A percentile compares a stretch with the other conserved stretches of the same genome.
Conservation (phyloP, 2,113 vertebrate genomes). For the Brachypodius melanocephalos region DNA sequence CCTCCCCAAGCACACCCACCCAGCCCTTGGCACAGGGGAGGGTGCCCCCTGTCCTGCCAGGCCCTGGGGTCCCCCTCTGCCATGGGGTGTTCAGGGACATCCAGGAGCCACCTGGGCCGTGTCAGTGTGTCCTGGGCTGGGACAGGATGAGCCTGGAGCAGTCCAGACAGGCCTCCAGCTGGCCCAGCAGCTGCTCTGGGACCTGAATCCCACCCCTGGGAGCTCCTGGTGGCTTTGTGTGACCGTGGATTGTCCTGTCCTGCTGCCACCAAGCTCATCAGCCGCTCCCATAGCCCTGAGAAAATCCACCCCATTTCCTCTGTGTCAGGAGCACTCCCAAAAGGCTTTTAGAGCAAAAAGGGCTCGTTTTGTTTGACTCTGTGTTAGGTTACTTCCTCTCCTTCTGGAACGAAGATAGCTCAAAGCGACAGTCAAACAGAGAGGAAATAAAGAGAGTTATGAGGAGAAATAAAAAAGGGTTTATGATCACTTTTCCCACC, state of each 20-base stretch:
- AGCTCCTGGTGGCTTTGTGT: not conserved
- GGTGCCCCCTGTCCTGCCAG: not conserved
- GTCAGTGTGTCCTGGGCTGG: not conserved
- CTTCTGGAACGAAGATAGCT: not conserved
- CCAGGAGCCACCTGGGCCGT: not conserved
- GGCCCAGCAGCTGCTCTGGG: not conserved
- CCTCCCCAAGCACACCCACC: not conserved
- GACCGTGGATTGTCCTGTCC: not conserved
- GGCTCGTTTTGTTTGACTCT: not conserved
- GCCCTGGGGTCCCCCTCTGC: not conserved
- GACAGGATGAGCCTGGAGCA: rapidly evolving
- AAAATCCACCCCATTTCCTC: not conserved
- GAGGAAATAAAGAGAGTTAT: not conserved
- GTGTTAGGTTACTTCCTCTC: not conserved
- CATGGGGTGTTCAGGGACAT: rapidly evolving
- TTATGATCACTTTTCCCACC: not conserved
- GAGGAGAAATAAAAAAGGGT: not conserved
- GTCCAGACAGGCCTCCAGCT: not conserved
- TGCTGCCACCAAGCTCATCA: not conserved
- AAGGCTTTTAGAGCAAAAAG: not conserved
- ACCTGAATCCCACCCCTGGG: not conserved
- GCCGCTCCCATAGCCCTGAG: not conserved
- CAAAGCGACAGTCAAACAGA: not conserved
- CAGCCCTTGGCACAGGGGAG: not conserved
- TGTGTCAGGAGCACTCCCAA: not conserved